Evolutionary conservation across 2,797 vertebrate species (phyloP).

Genomic region (Todus mexicanus): DNA sequence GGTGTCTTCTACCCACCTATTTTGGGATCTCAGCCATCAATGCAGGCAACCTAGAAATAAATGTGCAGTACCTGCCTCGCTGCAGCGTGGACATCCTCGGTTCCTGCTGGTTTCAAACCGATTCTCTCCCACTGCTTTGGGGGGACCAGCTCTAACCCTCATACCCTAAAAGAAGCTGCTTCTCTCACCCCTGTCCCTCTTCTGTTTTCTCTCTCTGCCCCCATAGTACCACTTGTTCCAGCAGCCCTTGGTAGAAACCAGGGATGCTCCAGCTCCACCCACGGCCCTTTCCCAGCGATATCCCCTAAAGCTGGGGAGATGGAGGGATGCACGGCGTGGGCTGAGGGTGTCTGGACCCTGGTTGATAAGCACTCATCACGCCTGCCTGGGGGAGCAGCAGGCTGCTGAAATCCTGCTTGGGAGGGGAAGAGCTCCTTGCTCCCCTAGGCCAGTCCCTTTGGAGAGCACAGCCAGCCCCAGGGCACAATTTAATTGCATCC

Average conservation of each 20-base stretch:
- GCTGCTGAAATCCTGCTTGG: background rate
- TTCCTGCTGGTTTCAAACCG: background rate
- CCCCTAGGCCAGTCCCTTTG: background rate
- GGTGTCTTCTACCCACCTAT: conserved; percentile 44
- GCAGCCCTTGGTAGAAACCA: background rate
- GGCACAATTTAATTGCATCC: conserved; percentile 8
- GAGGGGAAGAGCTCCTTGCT: background rate
- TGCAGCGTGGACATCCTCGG: background rate
- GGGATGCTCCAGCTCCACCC: background rate
- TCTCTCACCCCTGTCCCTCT: background rate
- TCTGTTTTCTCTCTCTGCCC: background rate
- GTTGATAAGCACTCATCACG: background rate
- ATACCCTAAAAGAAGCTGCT: background rate
- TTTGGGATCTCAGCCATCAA: conserved; percentile 12
- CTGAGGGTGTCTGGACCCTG: background rate
- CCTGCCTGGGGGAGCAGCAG: background rate
- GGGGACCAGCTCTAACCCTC: background rate
- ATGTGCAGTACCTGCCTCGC: background rate
- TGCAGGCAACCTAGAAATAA: background rate
- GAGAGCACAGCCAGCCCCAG: background rate
- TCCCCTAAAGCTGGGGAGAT: background rate
- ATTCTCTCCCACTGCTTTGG: background rate
- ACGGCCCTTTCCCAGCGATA: accelerated
- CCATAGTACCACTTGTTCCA: background rate
- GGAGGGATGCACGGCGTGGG: background rate